Percentiles rank a stretch among this genome's conserved stretches.
Conservation (phyloP, 1,140 invertebrate species). For the Ceratina japonica region DNA sequence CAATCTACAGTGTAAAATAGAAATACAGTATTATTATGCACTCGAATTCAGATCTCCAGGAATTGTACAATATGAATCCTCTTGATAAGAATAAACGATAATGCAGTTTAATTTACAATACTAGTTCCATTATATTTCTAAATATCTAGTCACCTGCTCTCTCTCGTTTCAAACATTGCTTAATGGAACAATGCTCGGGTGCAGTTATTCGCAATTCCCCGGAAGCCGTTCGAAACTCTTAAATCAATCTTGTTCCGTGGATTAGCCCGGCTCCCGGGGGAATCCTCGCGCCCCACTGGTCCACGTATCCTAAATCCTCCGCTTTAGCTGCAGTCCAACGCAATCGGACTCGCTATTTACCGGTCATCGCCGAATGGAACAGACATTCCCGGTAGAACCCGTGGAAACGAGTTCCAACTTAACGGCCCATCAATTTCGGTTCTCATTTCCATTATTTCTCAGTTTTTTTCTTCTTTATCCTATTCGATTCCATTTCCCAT, state of each 20-base stretch:
- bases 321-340: slow-evolving; percentile 7
- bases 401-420: slow-evolving; percentile 67
- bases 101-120: neutral
- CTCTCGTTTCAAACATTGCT: neutral
- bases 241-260: slow-evolving; percentile 52
- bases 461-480: too few relatives aligned
- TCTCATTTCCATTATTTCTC: slow-evolving; percentile 27
- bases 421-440: slow-evolving; percentile 68
- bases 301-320: slow-evolving; percentile 47
- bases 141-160: neutral
- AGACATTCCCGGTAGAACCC: slow-evolving; percentile 65
- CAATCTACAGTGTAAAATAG: too few relatives aligned
- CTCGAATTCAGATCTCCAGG: too few relatives aligned
- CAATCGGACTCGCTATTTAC: slow-evolving; percentile 11
- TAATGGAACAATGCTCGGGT: neutral
- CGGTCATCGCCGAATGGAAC: slow-evolving; percentile 58
- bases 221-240: slow-evolving; percentile 42
- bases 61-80: too few relatives aligned
- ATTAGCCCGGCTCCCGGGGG: slow-evolving; percentile 48
- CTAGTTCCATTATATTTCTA: neutral
- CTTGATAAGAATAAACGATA: neutral
- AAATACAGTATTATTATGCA: too few relatives aligned
- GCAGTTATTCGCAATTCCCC: slow-evolving; percentile 30
- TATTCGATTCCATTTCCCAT: too few relatives aligned
- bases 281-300: slow-evolving; percentile 28